Percentiles rank a stretch among this genome's conserved stretches.
Evolutionary conservation across 1,140 invertebrate species (phyloP).

Genomic region (Drosophila lacteicornis): DNA sequence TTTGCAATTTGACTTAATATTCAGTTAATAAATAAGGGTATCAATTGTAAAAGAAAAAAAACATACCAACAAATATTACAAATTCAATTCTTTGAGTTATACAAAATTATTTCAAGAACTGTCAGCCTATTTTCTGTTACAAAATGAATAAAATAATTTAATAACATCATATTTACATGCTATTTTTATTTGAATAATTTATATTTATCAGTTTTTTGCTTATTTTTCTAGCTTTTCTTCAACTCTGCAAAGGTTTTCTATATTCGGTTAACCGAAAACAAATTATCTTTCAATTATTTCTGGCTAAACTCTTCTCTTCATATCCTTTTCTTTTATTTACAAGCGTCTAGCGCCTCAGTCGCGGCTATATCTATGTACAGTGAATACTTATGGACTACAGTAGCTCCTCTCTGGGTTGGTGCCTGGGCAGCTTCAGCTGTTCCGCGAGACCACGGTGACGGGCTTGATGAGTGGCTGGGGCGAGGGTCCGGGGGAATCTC

Average conservation of each 20-base stretch:
- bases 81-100: not conserved
- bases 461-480: conserved; percentile 85
- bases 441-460: conserved; percentile 85
- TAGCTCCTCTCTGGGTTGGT: not conserved
- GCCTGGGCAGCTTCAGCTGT: conserved; percentile 80
- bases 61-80: not conserved
- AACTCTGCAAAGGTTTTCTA: conserved; percentile 17
- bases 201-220: not conserved
- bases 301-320: not conserved
- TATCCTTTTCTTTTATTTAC: conserved; percentile 57
- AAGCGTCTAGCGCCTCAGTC: conserved; percentile 80
- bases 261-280: conserved; percentile 37
- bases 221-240: not conserved
- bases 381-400: conserved; percentile 57
- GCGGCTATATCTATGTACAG: conserved; percentile 74
- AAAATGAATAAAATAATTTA: not conserved
- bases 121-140: no score
- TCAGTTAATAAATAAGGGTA: not conserved
- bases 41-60: not conserved
- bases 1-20: no score
- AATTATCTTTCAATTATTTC: conserved; percentile 10
- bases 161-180: not conserved
- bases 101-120: not conserved
- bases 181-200: conserved; percentile 8
- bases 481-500: conserved; percentile 72